Evolutionary conservation across 2,888 invertebrate genomes (phyloP).

Genomic region (Bugulina stolonifera): DNA sequence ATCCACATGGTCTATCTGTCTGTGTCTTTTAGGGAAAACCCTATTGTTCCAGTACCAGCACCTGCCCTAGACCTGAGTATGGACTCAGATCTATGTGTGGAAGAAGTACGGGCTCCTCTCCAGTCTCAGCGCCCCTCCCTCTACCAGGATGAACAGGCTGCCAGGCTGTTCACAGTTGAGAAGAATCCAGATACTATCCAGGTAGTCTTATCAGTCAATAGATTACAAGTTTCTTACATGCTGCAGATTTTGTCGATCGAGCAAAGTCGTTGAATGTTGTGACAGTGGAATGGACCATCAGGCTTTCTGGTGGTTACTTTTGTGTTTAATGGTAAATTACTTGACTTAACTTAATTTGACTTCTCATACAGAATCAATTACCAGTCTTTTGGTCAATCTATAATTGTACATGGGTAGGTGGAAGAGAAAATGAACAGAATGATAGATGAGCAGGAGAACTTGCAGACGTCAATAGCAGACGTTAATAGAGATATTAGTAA

Average conservation of each 20-base stretch:
- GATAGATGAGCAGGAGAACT: constrained; percentile 6
- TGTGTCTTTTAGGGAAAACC: background rate
- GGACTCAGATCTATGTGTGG: constrained; percentile 7
- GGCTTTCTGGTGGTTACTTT: too few species aligned
- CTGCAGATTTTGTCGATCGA: too few species aligned
- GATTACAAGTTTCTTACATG: too few species aligned
- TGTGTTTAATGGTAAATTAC: too few species aligned
- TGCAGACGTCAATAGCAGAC: background rate
- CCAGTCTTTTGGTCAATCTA: too few species aligned
- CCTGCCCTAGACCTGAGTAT: constrained; percentile 2
- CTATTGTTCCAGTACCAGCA: background rate
- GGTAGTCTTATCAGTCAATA: too few species aligned
- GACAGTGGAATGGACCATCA: too few species aligned
- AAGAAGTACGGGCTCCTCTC: background rate
- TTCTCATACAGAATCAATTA: too few species aligned
- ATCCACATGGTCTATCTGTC: too few species aligned
- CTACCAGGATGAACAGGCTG: background rate
- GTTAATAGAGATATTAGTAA: constrained; percentile 4
- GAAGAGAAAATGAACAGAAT: constrained; percentile 6
- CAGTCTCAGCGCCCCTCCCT: background rate
- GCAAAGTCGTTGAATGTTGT: too few species aligned
- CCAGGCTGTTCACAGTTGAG: constrained; percentile 6
- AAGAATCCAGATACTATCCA: background rate
- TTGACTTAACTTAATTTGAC: too few species aligned
- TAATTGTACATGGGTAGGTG: too few species aligned